A percentile compares a stretch with the other conserved stretches of the same genome.
Evolutionary conservation across 2,888 invertebrate genomes (phyloP).

Genomic region (Cyclophora albipunctata): DNA sequence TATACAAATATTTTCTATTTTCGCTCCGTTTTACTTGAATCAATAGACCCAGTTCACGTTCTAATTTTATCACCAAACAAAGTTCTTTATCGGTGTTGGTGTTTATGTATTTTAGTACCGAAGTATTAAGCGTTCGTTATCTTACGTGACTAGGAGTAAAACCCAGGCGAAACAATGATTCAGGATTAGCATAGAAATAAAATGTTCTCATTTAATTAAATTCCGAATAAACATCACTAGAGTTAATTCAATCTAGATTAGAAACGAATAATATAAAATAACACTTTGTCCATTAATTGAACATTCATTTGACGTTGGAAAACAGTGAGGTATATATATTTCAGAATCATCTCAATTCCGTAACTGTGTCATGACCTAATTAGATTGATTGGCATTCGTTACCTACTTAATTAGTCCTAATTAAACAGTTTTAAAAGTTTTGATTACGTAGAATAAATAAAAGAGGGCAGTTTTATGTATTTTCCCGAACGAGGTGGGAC

Average conservation of each 20-base stretch:
- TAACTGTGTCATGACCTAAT: too few species aligned
- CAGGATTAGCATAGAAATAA: neutral
- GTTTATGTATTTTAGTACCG: conserved; percentile 2
- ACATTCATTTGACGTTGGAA: too few species aligned
- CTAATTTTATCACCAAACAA: conserved; percentile 4
- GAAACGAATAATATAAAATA: too few species aligned
- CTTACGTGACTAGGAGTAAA: conserved; percentile 1
- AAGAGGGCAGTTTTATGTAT: conserved; percentile 19
- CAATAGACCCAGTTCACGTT: conserved; percentile 6
- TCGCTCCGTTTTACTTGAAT: conserved; percentile 2
- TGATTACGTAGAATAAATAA: conserved; percentile 4
- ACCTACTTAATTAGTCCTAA: neutral
- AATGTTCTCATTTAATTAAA: too few species aligned
- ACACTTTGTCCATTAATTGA: too few species aligned
- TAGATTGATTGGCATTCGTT: too few species aligned
- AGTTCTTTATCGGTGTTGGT: conserved; percentile 6
- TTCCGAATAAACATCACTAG: too few species aligned
- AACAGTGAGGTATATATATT: too few species aligned
- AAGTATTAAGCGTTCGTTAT: conserved; percentile 1
- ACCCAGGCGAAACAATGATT: conserved; percentile 1
- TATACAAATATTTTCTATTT: conserved; percentile 2
- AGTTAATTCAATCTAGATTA: too few species aligned
- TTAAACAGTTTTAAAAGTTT: neutral
- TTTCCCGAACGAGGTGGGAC: conserved; percentile 29
- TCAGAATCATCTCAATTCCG: too few species aligned